Conservation (phyloP, 2,797 vertebrate species). For the Discoglossus pictus region DNA sequence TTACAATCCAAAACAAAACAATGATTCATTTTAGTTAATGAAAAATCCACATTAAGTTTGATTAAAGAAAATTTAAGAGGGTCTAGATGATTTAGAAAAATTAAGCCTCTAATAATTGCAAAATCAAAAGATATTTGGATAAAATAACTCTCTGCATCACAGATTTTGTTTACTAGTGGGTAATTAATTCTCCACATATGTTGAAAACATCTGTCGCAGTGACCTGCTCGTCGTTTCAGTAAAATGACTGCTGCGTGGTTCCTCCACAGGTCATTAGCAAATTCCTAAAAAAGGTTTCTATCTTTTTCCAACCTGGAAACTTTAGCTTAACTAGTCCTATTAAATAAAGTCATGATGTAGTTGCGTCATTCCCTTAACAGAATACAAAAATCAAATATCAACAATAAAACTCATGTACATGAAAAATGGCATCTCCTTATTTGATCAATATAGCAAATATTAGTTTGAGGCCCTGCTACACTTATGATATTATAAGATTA, state of each 20-base stretch:
- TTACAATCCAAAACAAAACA: too few relatives aligned
- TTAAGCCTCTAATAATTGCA: constrained; percentile 88
- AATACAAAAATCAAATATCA: too few relatives aligned
- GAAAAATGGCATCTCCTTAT: too few relatives aligned
- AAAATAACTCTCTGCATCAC: constrained; percentile 92
- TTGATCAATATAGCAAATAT: too few relatives aligned
- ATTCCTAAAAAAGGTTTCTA: constrained; percentile 70
- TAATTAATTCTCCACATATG: constrained; percentile 99
- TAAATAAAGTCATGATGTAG: neutral
- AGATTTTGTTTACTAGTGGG: constrained; percentile 99
- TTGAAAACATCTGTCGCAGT: constrained; percentile 97
- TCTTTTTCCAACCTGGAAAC: constrained; percentile 51
- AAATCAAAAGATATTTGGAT: constrained; percentile 92
- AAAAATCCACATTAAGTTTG: too few relatives aligned
- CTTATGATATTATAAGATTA: too few relatives aligned
- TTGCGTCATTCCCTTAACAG: too few relatives aligned
- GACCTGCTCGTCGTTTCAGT: constrained; percentile 93
- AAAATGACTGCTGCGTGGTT: constrained; percentile 90
- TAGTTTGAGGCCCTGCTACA: too few relatives aligned
- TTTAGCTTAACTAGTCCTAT: neutral
- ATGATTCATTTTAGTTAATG: too few relatives aligned
- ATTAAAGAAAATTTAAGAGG: constrained; percentile 73
- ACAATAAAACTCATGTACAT: too few relatives aligned
- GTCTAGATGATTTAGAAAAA: constrained; percentile 92
- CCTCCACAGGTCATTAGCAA: constrained; percentile 85